Evolutionary conservation across 2,888 invertebrate genomes (phyloP).

Genomic region (Hoplodrina blanda): DNA sequence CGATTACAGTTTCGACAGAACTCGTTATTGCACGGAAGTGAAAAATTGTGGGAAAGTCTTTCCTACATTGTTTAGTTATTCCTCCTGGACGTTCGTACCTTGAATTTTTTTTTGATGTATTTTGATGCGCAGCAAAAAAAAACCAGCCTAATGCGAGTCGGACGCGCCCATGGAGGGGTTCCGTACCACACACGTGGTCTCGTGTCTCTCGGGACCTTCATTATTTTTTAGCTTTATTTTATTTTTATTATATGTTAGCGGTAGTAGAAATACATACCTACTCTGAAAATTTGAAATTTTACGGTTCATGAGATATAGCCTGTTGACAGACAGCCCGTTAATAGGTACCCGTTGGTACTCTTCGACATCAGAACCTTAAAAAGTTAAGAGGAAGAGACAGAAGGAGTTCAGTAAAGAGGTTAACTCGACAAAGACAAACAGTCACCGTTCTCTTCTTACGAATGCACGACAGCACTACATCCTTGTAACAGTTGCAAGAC

Average conservation of each 20-base stretch:
- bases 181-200: too few species aligned
- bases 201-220: too few species aligned
- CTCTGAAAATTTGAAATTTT: too few species aligned
- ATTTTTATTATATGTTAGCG: too few species aligned
- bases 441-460: conserved; percentile 26
- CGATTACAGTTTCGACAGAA: conserved; percentile 51
- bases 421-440: conserved; percentile 9
- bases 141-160: too few species aligned
- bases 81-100: neutral
- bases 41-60: conserved; percentile 14
- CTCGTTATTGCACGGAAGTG: conserved; percentile 37
- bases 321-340: too few species aligned
- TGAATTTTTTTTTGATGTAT: neutral
- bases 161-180: too few species aligned
- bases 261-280: too few species aligned
- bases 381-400: neutral
- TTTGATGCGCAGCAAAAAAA: neutral
- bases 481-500: conserved; percentile 55
- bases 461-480: conserved; percentile 32
- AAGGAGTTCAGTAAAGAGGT: neutral
- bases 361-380: too few species aligned
- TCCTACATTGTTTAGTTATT: conserved; percentile 8
- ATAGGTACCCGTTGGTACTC: too few species aligned
- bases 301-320: too few species aligned
- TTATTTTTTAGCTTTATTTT: too few species aligned